Evolutionary conservation across 2,888 invertebrate genomes (phyloP), one percentile per base, ranked within the genome.

Genomic region (Ditula angustiorana): DNA sequence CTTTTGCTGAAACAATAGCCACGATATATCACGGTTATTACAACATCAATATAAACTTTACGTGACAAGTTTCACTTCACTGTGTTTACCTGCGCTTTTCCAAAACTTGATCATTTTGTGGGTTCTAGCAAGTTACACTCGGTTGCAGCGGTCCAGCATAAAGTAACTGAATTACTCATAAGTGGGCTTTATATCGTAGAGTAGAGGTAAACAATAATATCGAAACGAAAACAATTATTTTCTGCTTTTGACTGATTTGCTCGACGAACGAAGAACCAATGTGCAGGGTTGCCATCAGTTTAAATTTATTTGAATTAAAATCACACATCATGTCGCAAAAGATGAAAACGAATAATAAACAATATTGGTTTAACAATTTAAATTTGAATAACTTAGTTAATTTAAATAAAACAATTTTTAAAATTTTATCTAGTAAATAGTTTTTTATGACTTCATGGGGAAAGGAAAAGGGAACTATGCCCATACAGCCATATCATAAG

Each of bases 31-130:
- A 65, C 47, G 50, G 59, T 64, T 59, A 30, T 55, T 62, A 56
- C 59, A 52, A 56, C 68, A 53, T 53, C 37, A 37, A 35, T 63
- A 59, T 53, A 59, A 64, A 64, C 58, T 64, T 59, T 64, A 64
- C 59, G 59, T 59, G 64, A 59, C 59, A 46, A 59, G 59, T 64
- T 63, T 64, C 47, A 64, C 58, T 64, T 59, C 46, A 46, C 50
- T 58, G 23, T 57, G 24, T 75, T 76, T 94, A 95, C 95, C 95
- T 91, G 95, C 92, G 89, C 95, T 96, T 88, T 95, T 96, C 95
- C 96, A 96, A 92, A 96, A 96, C 87, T 96, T 95, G 85, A 96
- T 94, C 96, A 96, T 96, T 88, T 92, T 93, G 68, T 71, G 70
- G 53, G 69, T 62, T 69, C 65, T 62, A 66, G 69, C 68, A 50